phyloP scores from a whole-genome alignment of 2,888 invertebrate species.

The Cynaeus angustus region DNA sequence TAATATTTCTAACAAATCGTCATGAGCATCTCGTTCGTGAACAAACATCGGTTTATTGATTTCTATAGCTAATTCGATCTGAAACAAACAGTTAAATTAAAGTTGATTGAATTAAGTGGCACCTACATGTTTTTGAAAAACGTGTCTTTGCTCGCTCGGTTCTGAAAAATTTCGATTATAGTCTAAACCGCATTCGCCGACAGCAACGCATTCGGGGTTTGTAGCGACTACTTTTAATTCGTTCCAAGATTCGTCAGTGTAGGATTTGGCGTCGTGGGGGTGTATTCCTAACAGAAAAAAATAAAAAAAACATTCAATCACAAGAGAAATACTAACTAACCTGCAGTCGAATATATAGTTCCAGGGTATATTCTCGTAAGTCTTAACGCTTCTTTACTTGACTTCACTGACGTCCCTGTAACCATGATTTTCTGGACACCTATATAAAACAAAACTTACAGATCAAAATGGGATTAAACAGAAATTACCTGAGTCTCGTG shows the following conservation, averaged over 20 bases:
- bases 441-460: conserved; percentile 69
- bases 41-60: conserved; percentile 91
- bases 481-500: conserved; percentile 92
- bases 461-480: too few species aligned
- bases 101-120: background rate
- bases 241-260: conserved; percentile 85
- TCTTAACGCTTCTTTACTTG: conserved; percentile 92
- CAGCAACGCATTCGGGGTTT: conserved; percentile 92
- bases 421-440: conserved; percentile 97
- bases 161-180: conserved; percentile 96
- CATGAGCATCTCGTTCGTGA: conserved; percentile 94
- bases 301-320: conserved; percentile 42
- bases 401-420: conserved; percentile 90
- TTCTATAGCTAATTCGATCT: conserved; percentile 90
- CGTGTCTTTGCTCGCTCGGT: conserved; percentile 87
- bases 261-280: conserved; percentile 94
- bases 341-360: conserved; percentile 92
- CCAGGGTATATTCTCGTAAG: conserved; percentile 93
- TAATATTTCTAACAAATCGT: conserved; percentile 86
- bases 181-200: conserved; percentile 96
- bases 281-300: conserved; percentile 86
- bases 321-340: conserved; percentile 62
- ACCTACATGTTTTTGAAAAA: conserved; percentile 88
- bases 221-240: conserved; percentile 84
- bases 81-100: conserved; percentile 54